Evolutionary conservation across 2,797 vertebrate species (phyloP).

Genomic region (Carapus acus): DNA sequence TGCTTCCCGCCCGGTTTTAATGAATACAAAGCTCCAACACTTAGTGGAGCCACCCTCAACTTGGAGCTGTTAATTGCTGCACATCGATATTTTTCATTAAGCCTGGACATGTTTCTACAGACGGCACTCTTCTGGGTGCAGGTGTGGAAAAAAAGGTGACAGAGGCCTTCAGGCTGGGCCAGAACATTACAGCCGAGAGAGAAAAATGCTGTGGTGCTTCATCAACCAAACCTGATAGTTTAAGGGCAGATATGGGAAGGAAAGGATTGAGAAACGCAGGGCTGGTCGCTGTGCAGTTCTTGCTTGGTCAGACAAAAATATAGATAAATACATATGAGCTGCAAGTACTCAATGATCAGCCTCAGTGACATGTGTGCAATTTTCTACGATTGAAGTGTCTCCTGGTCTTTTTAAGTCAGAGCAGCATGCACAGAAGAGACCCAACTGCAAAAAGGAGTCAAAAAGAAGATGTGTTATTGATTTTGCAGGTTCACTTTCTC

Average conservation of each 20-base stretch:
- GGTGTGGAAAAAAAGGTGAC: constrained; percentile 9
- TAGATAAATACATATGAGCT: no score
- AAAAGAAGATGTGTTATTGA: not conserved
- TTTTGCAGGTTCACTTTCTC: not conserved
- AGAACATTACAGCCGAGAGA: not conserved
- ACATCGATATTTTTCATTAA: constrained; percentile 6
- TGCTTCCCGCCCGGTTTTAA: no score
- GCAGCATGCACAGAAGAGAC: no score
- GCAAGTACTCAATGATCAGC: no score
- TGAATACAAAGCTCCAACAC: constrained; percentile 7
- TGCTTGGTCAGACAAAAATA: no score
- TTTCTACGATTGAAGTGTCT: no score
- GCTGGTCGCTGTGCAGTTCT: no score
- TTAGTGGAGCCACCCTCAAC: not conserved
- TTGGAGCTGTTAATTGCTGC: not conserved
- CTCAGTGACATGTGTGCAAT: no score
- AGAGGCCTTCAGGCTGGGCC: constrained; percentile 4
- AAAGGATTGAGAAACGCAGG: constrained; percentile 15
- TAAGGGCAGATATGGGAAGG: not conserved
- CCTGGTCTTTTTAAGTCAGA: no score
- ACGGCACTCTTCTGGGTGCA: constrained; percentile 10
- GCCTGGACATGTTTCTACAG: constrained; percentile 5
- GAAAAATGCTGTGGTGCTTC: not conserved
- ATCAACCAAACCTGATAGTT: constrained; percentile 3
- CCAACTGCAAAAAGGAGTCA: not conserved